A percentile compares a stretch with the other conserved stretches of the same genome.
Conservation (phyloP, 2,113 vertebrate species). For the Protobothrops flavoviridis region DNA sequence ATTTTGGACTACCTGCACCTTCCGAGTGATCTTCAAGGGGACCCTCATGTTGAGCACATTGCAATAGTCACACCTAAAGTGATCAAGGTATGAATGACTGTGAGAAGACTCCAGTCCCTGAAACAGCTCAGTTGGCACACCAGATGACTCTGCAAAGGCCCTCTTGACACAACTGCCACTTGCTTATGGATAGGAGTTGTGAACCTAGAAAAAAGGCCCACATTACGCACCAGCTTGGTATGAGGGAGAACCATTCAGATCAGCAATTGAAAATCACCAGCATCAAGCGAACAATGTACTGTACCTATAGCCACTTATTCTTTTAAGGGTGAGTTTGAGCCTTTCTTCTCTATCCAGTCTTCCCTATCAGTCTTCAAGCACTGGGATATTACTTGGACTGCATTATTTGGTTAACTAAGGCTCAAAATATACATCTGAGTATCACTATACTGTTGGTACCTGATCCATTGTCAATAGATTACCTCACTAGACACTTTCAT, state of each 20-base stretch:
- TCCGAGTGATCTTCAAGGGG: neutral
- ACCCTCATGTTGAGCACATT: neutral
- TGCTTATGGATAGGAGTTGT: neutral
- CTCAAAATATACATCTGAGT: neutral
- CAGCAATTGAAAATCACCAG: neutral
- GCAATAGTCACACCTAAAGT: neutral
- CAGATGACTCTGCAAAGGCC: neutral
- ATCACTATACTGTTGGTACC: neutral
- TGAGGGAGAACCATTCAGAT: neutral
- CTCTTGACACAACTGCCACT: neutral
- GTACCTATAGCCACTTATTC: neutral
- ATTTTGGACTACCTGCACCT: neutral
- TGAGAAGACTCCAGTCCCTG: neutral
- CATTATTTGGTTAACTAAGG: neutral
- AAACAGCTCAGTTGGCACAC: neutral
- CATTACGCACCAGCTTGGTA: neutral
- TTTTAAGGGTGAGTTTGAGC: neutral
- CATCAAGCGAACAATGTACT: neutral
- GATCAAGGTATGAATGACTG: neutral
- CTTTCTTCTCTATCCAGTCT: neutral
- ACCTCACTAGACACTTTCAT: neutral
- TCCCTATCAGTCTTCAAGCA: neutral
- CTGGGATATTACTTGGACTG: neutral
- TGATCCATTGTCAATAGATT: neutral
- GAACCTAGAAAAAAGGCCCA: neutral